Evolutionary conservation across 2,113 vertebrate species (phyloP).

Genomic region (Bubo bubo): DNA sequence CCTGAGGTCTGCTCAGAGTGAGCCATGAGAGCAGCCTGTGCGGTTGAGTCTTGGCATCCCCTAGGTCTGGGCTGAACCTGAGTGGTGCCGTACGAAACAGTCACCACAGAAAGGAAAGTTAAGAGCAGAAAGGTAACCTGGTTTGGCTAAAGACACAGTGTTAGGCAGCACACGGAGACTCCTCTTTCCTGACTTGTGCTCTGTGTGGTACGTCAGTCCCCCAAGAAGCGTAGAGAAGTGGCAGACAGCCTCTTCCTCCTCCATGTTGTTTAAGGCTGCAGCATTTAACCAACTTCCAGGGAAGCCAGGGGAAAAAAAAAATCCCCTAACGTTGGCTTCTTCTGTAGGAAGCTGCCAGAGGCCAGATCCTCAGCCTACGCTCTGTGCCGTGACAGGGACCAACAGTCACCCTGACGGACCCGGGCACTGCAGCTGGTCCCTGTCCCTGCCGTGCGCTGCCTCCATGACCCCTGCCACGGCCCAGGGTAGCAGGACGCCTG

Average conservation of each 20-base stretch:
- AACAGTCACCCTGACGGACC: neutral
- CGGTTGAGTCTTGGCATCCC: accelerated
- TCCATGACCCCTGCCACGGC: neutral
- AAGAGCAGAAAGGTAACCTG: neutral
- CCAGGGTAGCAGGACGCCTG: neutral
- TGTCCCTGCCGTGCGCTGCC: neutral
- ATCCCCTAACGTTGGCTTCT: neutral
- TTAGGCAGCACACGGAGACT: neutral
- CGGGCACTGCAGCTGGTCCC: neutral
- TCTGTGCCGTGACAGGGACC: neutral
- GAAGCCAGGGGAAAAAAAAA: neutral
- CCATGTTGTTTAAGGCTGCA: neutral
- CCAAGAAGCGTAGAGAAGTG: neutral
- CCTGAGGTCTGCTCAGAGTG: neutral
- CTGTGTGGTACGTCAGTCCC: accelerated
- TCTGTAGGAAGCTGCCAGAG: neutral
- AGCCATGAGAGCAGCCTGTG: neutral
- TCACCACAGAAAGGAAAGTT: neutral
- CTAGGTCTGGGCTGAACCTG: neutral
- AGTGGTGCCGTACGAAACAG: accelerated
- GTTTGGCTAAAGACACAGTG: neutral
- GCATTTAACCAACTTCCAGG: neutral
- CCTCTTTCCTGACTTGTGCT: neutral
- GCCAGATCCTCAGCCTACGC: neutral
- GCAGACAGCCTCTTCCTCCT: neutral